A percentile compares a stretch with the other conserved stretches of the same genome.
These are phyloP conservation scores for Phyllostomus discolor DNA, from an alignment of 2,113 vertebrate species.

Conservation along the genomic window DNA sequence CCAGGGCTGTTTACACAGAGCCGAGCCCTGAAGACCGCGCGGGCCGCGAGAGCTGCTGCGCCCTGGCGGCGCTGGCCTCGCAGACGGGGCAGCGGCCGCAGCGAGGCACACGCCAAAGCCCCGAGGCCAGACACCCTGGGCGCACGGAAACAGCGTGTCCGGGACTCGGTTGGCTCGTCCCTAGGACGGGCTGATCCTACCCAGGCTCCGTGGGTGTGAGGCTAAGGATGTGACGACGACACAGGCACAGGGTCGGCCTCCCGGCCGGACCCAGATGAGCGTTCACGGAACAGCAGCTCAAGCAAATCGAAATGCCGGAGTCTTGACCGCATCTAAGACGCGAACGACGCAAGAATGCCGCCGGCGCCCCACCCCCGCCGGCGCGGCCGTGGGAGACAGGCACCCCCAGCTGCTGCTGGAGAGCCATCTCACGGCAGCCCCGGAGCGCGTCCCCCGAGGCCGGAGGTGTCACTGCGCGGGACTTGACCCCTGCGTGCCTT, in stretches of 20 bases:
- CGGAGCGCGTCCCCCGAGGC: not conserved
- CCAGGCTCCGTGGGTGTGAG: not conserved
- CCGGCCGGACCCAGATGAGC: not conserved
- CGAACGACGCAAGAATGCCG: too few relatives aligned
- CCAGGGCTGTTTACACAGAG: slow-evolving; percentile 31
- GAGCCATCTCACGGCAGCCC: not conserved
- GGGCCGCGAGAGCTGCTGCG: not conserved
- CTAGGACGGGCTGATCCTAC: not conserved
- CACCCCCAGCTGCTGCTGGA: not conserved
- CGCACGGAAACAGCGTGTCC: not conserved
- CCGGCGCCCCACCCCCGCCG: not conserved
- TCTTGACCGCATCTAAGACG: not conserved
- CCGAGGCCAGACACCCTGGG: not conserved
- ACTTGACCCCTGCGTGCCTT: not conserved
- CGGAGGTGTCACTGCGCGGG: not conserved
- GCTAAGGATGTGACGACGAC: not conserved
- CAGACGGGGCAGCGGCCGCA: not conserved
- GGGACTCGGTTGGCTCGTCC: not conserved
- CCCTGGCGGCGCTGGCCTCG: not conserved
- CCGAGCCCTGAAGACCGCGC: not conserved
- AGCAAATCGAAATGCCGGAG: not conserved
- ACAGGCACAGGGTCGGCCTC: not conserved
- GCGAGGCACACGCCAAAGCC: not conserved
- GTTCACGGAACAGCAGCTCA: not conserved
- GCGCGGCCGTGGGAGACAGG: not conserved